phyloP scores from a whole-genome alignment of 2,113 vertebrate genomes.

The Spizaetus ornatus region DNA sequence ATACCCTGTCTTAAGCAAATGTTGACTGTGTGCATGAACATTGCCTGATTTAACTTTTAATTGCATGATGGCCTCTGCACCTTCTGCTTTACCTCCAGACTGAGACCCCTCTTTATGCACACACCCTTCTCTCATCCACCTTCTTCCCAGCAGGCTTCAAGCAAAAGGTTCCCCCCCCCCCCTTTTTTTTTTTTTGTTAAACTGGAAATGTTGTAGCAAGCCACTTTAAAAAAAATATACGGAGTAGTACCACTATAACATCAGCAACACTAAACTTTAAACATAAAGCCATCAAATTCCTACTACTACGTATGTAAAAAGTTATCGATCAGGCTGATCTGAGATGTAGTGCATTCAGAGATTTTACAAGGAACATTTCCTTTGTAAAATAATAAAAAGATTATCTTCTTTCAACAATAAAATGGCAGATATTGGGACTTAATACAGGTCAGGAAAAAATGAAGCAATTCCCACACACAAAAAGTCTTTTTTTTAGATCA shows the following conservation, averaged over 20 bases:
- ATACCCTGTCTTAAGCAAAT: neutral
- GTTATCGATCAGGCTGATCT: neutral
- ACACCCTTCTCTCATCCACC: neutral
- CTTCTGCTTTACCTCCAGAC: neutral
- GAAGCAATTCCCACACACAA: neutral
- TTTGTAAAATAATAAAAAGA: neutral
- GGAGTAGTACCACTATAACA: neutral
- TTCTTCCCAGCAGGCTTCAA: neutral
- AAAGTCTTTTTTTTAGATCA: neutral
- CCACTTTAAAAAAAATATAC: neutral
- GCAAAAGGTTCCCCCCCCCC: rapidly evolving
- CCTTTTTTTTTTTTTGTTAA: neutral
- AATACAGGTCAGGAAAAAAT: neutral
- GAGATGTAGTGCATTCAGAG: neutral
- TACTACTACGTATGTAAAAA: neutral
- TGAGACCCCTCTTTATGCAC: neutral
- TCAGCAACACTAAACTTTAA: neutral
- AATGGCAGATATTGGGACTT: neutral
- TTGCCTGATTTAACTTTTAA: neutral
- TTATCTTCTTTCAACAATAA: neutral
- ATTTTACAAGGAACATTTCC: neutral
- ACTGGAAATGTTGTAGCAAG: neutral
- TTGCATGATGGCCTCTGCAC: neutral
- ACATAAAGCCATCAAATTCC: neutral
- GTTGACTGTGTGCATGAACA: neutral